These are phyloP conservation scores for Cervus canadensis DNA, from an alignment of 2,113 vertebrate species.

Conservation along the genomic window DNA sequence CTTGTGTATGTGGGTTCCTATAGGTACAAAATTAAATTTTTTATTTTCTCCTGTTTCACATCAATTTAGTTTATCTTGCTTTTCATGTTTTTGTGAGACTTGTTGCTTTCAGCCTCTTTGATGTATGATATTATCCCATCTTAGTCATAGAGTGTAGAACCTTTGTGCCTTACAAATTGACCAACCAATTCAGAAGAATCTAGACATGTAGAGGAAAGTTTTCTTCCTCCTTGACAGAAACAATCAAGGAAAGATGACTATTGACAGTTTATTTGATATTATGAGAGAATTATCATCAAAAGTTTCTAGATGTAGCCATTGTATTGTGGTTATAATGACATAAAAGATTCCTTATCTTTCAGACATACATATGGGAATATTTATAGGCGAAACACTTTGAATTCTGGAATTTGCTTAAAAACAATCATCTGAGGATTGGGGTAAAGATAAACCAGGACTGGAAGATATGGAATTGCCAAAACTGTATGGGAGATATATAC, in stretches of 20 bases:
- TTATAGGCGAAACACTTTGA: background rate
- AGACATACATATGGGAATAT: background rate
- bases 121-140: constrained; percentile 38
- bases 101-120: constrained; percentile 40
- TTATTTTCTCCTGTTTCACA: background rate
- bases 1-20: background rate
- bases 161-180: background rate
- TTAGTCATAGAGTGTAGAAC: background rate
- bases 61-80: background rate
- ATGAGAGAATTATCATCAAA: background rate
- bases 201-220: background rate
- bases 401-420: constrained; percentile 20
- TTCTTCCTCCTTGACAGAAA: background rate
- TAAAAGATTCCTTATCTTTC: background rate
- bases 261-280: background rate
- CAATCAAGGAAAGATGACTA: background rate
- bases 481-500: background rate
- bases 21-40: background rate
- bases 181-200: background rate
- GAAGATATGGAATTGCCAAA: background rate
- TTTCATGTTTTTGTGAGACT: constrained; percentile 35
- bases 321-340: background rate
- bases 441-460: background rate
- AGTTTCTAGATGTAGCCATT: background rate
- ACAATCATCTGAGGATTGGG: background rate